A percentile compares a stretch with the other conserved stretches of the same genome.
These are phyloP conservation scores for Daubentonia madagascariensis DNA, from an alignment of 2,113 vertebrate species.

Conservation along the genomic window DNA sequence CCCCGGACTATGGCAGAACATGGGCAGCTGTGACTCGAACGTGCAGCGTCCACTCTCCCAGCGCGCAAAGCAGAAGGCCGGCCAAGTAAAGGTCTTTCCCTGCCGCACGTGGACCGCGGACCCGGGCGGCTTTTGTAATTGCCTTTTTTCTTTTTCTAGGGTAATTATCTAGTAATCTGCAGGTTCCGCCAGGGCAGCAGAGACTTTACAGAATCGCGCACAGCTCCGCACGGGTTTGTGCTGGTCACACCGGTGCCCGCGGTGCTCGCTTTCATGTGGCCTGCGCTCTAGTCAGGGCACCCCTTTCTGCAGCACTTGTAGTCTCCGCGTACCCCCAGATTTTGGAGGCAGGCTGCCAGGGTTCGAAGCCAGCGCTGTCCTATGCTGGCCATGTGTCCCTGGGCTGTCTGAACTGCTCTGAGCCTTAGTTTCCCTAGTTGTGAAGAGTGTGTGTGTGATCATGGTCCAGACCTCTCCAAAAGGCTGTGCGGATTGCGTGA, in stretches of 20 bases:
- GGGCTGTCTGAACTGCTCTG: not conserved
- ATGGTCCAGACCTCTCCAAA: not conserved
- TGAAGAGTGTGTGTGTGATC: not conserved
- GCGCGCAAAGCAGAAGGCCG: not conserved
- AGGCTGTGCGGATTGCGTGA: not conserved
- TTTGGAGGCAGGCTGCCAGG: not conserved
- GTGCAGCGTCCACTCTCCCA: rapidly evolving
- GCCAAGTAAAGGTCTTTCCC: not conserved
- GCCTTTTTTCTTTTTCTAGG: not conserved
- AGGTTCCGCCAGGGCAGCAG: no score
- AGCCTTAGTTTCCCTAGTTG: not conserved
- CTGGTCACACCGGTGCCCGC: rapidly evolving
- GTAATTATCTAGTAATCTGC: not conserved
- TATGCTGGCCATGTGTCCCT: not conserved
- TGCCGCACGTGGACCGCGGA: rapidly evolving
- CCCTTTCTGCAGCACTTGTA: rapidly evolving
- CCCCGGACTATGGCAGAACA: rapidly evolving
- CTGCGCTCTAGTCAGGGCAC: rapidly evolving
- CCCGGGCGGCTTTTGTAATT: not conserved
- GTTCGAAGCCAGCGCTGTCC: not conserved
- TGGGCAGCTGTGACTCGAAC: rapidly evolving
- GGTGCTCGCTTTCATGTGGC: not conserved
- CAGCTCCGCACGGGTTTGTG: not conserved
- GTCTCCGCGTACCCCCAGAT: not conserved
- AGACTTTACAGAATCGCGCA: rapidly evolving